These are phyloP conservation scores for Atopsyche davidsoni DNA, from an alignment of 1,140 invertebrate species.

Conservation along the genomic window DNA sequence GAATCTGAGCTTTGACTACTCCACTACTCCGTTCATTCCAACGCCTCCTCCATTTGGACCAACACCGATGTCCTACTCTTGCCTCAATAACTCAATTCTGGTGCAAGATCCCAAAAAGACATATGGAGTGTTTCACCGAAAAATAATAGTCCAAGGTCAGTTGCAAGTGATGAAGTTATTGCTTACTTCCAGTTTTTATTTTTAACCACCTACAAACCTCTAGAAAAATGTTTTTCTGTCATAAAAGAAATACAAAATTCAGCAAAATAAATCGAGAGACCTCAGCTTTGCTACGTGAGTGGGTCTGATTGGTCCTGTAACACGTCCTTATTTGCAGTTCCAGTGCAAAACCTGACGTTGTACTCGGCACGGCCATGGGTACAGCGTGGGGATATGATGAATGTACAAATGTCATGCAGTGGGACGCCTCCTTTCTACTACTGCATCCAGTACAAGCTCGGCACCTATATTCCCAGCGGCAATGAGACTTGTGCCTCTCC, in stretches of 20 bases:
- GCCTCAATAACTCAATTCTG: conserved; percentile 54
- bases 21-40: not conserved
- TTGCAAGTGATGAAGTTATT: no score
- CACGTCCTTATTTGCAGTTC: conserved; percentile 60
- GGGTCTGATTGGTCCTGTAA: not conserved
- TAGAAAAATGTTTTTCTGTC: no score
- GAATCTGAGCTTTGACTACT: conserved; percentile 26
- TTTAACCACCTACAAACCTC: no score
- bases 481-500: conserved; percentile 62
- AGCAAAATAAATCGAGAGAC: no score
- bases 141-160: conserved; percentile 57
- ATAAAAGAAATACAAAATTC: no score
- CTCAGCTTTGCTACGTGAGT: conserved; percentile 1
- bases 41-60: not conserved
- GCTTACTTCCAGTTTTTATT: no score
- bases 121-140: conserved; percentile 66
- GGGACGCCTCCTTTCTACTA: conserved; percentile 64
- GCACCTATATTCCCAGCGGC: conserved; percentile 70
- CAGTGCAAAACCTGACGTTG: conserved; percentile 58
- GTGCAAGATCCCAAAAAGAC: conserved; percentile 58
- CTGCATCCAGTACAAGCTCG: conserved; percentile 56
- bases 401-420: conserved; percentile 61
- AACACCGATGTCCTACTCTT: conserved; percentile 47
- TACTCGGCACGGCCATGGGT: conserved; percentile 73
- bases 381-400: conserved; percentile 68